phyloP scores from a whole-genome alignment of 1,140 invertebrate genomes.

The Spodoptera frugiperda region DNA sequence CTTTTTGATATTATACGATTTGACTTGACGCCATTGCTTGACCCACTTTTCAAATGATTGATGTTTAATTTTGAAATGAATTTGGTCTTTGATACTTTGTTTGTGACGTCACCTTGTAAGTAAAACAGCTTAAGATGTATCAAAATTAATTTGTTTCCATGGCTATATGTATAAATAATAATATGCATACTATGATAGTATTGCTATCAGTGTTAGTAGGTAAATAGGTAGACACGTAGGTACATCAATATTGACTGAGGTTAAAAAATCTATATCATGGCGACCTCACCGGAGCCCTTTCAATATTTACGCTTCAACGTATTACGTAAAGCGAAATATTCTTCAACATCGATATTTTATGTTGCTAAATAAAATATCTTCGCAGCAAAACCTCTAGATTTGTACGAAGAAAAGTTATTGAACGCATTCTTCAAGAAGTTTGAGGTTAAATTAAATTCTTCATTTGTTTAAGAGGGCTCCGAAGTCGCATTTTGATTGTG shows the following conservation, averaged over 20 bases:
- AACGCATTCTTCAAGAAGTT: conserved; percentile 7
- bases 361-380: conserved; percentile 15
- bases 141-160: too few species aligned
- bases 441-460: conserved; percentile 16
- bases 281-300: conserved; percentile 10
- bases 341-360: conserved; percentile 1
- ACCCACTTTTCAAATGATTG: background rate
- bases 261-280: background rate
- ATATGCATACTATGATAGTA: too few species aligned
- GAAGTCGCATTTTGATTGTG: background rate
- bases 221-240: too few species aligned
- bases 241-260: background rate
- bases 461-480: background rate
- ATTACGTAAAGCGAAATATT: conserved; percentile 20
- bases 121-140: too few species aligned
- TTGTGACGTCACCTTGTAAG: too few species aligned
- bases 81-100: too few species aligned
- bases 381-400: background rate
- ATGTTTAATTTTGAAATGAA: too few species aligned
- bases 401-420: background rate
- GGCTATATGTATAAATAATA: too few species aligned
- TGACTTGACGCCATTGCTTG: background rate
- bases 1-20: background rate
- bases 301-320: conserved; percentile 19
- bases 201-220: too few species aligned